phyloP scores from a whole-genome alignment of 2,888 invertebrate genomes.

The Cartodere bifasciata region DNA sequence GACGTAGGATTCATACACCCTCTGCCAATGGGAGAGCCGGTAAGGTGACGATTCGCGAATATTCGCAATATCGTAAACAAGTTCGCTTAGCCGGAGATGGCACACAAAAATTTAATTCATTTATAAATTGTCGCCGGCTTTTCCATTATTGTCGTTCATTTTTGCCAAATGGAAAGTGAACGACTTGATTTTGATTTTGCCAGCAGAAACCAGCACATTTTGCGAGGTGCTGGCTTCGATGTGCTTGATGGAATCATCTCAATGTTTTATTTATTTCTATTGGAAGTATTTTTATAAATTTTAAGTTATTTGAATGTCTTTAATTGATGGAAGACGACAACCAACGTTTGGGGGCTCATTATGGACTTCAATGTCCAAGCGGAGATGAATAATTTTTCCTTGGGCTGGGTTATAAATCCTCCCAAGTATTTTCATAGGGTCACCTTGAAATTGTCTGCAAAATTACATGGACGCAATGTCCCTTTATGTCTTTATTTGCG shows the following conservation, averaged over 20 bases:
- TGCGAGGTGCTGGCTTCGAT: constrained; percentile 5
- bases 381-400: constrained; percentile 2
- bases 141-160: constrained; percentile 10
- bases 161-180: constrained; percentile 6
- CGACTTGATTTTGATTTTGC: constrained; percentile 6
- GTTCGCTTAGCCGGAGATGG: too few relatives aligned
- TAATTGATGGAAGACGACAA: too few relatives aligned
- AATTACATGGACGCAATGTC: constrained; percentile 8
- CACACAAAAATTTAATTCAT: constrained; percentile 3
- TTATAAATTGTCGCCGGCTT: constrained; percentile 3
- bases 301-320: too few relatives aligned
- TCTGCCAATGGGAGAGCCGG: not conserved
- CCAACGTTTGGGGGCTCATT: too few relatives aligned
- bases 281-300: too few relatives aligned
- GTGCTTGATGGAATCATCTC: not conserved
- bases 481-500: not conserved
- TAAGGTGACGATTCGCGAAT: constrained; percentile 5
- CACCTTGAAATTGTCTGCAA: constrained; percentile 1
- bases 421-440: too few relatives aligned
- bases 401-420: constrained; percentile 9
- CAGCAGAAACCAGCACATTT: constrained; percentile 4
- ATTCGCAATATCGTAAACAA: constrained; percentile 7
- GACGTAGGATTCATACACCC: constrained; percentile 10
- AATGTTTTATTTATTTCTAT: too few relatives aligned
- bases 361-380: constrained; percentile 4